phyloP scores from a whole-genome alignment of 2,113 vertebrate genomes.

The Sporophila hypoxantha region DNA sequence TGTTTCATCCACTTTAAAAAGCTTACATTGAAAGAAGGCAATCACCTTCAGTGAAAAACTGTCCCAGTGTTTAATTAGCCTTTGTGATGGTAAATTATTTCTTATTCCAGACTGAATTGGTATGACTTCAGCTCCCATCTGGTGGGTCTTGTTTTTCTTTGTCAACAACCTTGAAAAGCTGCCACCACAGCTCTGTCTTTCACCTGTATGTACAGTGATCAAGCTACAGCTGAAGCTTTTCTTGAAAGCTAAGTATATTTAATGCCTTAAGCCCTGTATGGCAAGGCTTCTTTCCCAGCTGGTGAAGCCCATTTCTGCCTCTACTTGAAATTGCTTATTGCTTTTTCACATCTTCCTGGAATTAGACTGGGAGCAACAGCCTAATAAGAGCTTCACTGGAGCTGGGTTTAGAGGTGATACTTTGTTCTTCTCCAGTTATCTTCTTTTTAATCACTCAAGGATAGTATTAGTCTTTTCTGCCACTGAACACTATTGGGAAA shows the following conservation, averaged over 20 bases:
- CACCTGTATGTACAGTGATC: background rate
- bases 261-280: background rate
- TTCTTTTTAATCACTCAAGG: background rate
- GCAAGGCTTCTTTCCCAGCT: background rate
- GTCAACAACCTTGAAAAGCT: conserved; percentile 10
- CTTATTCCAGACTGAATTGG: background rate
- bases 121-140: conserved; percentile 23
- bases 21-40: background rate
- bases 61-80: conserved; percentile 16
- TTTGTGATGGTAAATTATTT: background rate
- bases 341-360: background rate
- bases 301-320: background rate
- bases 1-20: background rate
- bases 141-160: background rate
- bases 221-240: background rate
- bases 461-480: background rate
- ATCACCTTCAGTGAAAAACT: background rate
- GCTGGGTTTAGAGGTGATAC: background rate
- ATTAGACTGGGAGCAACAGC: background rate
- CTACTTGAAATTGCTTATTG: background rate
- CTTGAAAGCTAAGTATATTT: background rate
- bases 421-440: background rate
- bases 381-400: background rate
- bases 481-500: background rate
- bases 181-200: background rate